Evolutionary conservation across 1,140 invertebrate genomes (phyloP), one percentile per base, ranked within the genome.

Genomic region (Ceratina australensis): DNA sequence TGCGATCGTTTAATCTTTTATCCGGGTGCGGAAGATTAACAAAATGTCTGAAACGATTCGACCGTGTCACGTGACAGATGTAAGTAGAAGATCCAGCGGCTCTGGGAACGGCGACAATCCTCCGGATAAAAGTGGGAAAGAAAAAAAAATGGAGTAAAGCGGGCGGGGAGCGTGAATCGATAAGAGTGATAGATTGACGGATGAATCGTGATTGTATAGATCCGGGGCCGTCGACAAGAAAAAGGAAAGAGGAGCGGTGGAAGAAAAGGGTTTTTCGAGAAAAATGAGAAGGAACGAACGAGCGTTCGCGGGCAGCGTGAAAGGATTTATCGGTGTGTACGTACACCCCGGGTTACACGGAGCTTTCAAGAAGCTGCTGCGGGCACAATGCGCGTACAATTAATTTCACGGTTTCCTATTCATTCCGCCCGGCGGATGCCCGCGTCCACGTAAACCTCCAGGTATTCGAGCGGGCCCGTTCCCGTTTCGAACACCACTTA

Each of bases 131-230:
- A 18, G 42, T 20, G 63, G 20, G 2, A 3, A 1, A 15, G 22
- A 18, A 18, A 54, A 61, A 50, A n/a, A n/a, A n/a, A n/a, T n/a
- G n/a, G n/a, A 50, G 26, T 57, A 22, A 71, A 59, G n/a, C n/a
- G n/a, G 26, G 26, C 0, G n/a, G 42, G 57, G 28, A 59, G 69
- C 47, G 20, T 54, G 52, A 18, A 75, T 75, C 61, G 63, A 75
- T 75, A 67, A 67, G 72, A 75, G 63, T 59, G 72, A 75, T 75
- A 59, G 61, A 75, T 75, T 67, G 72, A 57, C 63, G 63, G 63
- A 67, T 66, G 72, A 75, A 67, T 75, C 63, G 72, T 59, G 72
- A 67, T 67, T 67, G 61, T 75, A 67, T 59, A 67, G 72, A 75
- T 75, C 22, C 22, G 50, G 33, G 49, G 10, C 52, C 10, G 42